A percentile compares a stretch with the other conserved stretches of the same genome.
These are phyloP conservation scores for Mythimna albipuncta DNA, from an alignment of 2,888 invertebrate species.

Conservation along the genomic window DNA sequence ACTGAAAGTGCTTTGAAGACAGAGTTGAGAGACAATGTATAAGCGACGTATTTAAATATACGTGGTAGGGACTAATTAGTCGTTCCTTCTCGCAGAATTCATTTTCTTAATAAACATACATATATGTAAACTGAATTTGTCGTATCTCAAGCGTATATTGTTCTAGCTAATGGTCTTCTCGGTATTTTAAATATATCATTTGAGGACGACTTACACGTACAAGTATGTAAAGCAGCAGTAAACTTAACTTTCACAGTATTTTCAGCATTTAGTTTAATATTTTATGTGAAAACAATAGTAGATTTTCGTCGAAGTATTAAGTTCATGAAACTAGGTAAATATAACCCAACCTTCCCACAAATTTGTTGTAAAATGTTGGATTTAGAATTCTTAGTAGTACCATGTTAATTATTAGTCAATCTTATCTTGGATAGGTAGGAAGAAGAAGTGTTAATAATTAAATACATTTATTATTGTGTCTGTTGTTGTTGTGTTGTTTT, in stretches of 20 bases:
- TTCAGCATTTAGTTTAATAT: not conserved
- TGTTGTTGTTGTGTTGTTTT: too few relatives aligned
- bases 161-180: not conserved
- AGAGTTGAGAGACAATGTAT: not conserved
- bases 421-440: not conserved
- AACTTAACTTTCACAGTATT: not conserved
- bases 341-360: not conserved
- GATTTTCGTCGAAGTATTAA: not conserved
- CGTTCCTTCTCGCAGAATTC: not conserved
- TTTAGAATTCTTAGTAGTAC: not conserved
- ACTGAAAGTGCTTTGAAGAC: constrained; percentile 6
- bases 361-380: not conserved
- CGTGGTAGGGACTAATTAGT: constrained; percentile 12
- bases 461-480: too few relatives aligned
- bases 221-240: not conserved
- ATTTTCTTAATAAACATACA: not conserved
- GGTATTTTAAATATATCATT: not conserved
- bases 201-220: not conserved
- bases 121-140: constrained; percentile 2
- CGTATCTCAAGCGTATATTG: not conserved
- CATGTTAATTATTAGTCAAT: too few relatives aligned
- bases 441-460: too few relatives aligned
- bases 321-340: not conserved
- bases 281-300: not conserved
- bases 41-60: constrained; percentile 3